Evolutionary conservation across 2,113 vertebrate species (phyloP), one percentile per base, ranked within the genome.

Genomic region (Thamnaconus septentrionalis): DNA sequence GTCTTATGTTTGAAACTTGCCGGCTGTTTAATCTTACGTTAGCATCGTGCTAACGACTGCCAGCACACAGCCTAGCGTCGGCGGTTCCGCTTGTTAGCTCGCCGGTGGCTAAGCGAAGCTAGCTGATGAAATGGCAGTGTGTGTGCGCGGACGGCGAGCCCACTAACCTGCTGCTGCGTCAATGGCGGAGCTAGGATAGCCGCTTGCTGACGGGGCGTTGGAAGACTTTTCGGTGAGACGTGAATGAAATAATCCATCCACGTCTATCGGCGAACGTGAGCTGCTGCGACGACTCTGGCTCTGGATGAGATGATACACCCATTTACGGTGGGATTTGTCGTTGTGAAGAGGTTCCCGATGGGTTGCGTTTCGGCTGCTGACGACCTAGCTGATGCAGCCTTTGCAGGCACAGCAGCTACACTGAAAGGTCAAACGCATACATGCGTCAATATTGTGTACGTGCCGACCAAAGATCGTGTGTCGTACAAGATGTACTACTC

Each of bases 121-220:
- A 71, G 41, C 65, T 52, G 18, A 41, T 53, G 66, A 77, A 83
- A 85, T 80, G 82, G 75, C 60, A 80, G 70, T 41, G 44, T 2
- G 47, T n/a, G 10, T 2, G 47, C 18, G 18, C 12, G 10, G 66
- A 73, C 58, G 72, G 73, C 64, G 60, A 60, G 59, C 57, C 8
- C 10, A 73, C 87, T 73, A 43, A 90, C 87, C 87, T 90, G 77
- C 87, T 90, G 77, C 76, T 78, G 71, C 76, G 80, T 81, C 83
- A 73, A 69, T 56, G 83, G 78, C 75, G 74, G 55, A 78, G 69
- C 73, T 62, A 81, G 77, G 79, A 79, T 74, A 65, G 76, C 71
- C 54, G 69, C 64, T 60, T 31, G 18, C 18, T 31, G 18, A 31
- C 18, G 18, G 18, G 18, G 18, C 18, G 77, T 60, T 62, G 68